Percentiles rank a stretch among this genome's conserved stretches.
phyloP scores from a whole-genome alignment of 2,797 vertebrate genomes.

The Hippocampus kuda region DNA sequence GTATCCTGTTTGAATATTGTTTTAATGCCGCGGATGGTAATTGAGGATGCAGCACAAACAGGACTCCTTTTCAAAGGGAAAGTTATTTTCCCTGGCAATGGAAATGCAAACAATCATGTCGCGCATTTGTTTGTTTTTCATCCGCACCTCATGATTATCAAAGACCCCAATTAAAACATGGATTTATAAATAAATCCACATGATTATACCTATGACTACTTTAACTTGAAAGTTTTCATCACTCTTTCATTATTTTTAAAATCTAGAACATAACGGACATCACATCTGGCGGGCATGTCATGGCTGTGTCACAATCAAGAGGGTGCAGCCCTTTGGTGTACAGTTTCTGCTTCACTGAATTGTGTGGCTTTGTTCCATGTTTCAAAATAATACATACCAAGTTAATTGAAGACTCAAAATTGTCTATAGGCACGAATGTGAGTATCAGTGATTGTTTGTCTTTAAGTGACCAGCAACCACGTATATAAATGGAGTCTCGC shows the following conservation, averaged over 20 bases:
- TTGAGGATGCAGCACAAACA: conserved; percentile 58
- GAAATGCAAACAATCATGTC: conserved; percentile 55
- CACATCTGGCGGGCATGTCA: too few relatives aligned
- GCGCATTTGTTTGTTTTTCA: conserved; percentile 51
- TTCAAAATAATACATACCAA: too few relatives aligned
- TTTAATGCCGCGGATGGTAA: conserved; percentile 59
- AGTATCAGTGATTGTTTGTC: too few relatives aligned
- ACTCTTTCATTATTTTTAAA: conserved; percentile 3
- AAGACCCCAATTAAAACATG: conserved; percentile 55
- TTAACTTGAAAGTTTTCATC: conserved; percentile 37
- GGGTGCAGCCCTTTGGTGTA: too few relatives aligned
- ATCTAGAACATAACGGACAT: conserved; percentile 1
- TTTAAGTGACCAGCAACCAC: too few relatives aligned
- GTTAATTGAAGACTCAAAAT: too few relatives aligned
- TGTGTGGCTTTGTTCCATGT: too few relatives aligned
- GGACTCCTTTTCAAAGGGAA: conserved; percentile 61
- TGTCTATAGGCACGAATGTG: too few relatives aligned
- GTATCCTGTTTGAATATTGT: conserved; percentile 62
- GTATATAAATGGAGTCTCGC: too few relatives aligned
- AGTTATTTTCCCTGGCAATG: conserved; percentile 53
- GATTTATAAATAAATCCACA: conserved; percentile 57
- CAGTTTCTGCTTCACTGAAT: too few relatives aligned
- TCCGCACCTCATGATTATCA: conserved; percentile 50
- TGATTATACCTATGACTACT: conserved; percentile 49
- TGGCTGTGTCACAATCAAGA: too few relatives aligned